A percentile compares a stretch with the other conserved stretches of the same genome.
Conservation (phyloP, 2,888 invertebrate genomes). For the Acanthoscelides obtectus region DNA sequence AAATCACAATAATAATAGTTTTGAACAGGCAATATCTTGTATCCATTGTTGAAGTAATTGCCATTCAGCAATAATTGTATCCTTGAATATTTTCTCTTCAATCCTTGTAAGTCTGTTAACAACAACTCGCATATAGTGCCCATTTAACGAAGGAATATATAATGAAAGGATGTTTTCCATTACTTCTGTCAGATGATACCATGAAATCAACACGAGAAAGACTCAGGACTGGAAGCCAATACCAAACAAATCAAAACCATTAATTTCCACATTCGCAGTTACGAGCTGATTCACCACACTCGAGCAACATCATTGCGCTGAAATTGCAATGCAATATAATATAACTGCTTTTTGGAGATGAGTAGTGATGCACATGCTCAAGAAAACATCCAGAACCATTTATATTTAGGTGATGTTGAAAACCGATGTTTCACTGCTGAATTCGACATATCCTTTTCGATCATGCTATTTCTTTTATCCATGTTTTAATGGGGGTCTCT, state of each 20-base stretch:
- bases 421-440: too few relatives aligned
- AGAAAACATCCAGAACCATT: too few relatives aligned
- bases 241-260: neutral
- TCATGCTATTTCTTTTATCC: too few relatives aligned
- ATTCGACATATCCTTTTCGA: too few relatives aligned
- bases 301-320: neutral
- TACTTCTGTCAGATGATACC: neutral
- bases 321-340: neutral
- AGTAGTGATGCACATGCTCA: neutral
- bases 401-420: too few relatives aligned
- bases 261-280: neutral
- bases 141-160: neutral
- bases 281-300: neutral
- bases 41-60: neutral
- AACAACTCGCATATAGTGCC: neutral
- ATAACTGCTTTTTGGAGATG: neutral
- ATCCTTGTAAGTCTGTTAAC: neutral
- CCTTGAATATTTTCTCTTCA: neutral
- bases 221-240: neutral
- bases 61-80: neutral
- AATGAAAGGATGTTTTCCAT: neutral
- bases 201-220: neutral
- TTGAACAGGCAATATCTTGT: neutral
- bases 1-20: neutral
- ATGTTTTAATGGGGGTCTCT: too few relatives aligned